Evolutionary conservation across 2,888 invertebrate genomes (phyloP), one percentile per base, ranked within the genome.

Genomic region (Sesia bembeciformis): DNA sequence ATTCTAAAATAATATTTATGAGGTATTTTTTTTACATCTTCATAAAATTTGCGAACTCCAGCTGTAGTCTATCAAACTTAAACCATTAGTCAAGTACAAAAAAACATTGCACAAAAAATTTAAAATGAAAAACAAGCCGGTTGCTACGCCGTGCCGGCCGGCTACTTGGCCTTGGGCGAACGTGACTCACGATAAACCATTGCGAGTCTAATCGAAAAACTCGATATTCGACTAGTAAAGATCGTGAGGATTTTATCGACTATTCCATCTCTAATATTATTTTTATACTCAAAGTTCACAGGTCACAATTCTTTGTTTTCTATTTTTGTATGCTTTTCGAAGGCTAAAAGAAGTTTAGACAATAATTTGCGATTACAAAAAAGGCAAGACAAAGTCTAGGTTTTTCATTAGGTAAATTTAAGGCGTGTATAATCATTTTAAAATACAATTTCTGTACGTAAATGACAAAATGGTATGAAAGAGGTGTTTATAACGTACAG

Each of bases 141-240:
- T 86, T 84, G 81, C 78, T 69, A 81, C 62, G 79, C 70, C 57
- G 62, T 57, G 81, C 86, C 87, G 85, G 86, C 86, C 85, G 87
- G 87, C 78, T 59, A 51, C 59, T 62, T 67, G 86, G 83, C 86
- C 86, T 86, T 84, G 85, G 70, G 46, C 55, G 49, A 56, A 59
- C 67, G 67, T 83, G 85, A 85, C 61, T 84, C 84, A 82, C 64
- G 67, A 52, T 52, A 54, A 56, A 54, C 54, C 52, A 65, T 63
- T 66, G 64, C 74, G 67, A 61, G 59, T 53, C 71, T 64, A 74
- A 76, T 76, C 69, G 67, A 69, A 65, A 61, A 67, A 66, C 74
- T 71, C 67, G 66, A 3, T 23, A 23, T 23, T 23, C 23, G 23
- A 23, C 23, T 23, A 23, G 23, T 23, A 23, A 23, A 5, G 7